Percentiles rank a stretch among this genome's conserved stretches.
phyloP scores from a whole-genome alignment of 2,113 vertebrate genomes.

The Myrmophylax atrothorax region DNA sequence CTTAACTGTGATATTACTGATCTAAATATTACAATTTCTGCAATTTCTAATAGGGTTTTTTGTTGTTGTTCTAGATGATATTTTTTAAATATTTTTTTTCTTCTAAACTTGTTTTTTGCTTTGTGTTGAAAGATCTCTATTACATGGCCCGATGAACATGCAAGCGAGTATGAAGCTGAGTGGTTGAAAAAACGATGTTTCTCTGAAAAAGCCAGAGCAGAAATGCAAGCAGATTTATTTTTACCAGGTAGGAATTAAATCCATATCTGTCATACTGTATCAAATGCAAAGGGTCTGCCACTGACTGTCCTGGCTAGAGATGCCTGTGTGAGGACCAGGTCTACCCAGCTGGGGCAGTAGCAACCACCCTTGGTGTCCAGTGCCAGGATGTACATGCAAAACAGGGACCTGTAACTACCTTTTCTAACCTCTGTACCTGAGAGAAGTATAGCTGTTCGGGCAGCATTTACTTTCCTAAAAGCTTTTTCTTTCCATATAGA shows the following conservation, averaged over 20 bases:
- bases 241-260: conserved; percentile 80
- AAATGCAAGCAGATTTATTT: conserved; percentile 83
- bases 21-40: not conserved
- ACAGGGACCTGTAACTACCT: fast-evolving
- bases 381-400: not conserved
- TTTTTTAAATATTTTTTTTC: not conserved
- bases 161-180: conserved; percentile 86
- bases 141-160: conserved; percentile 88
- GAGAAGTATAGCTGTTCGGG: not conserved
- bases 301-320: not conserved
- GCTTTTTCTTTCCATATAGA: not conserved
- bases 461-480: not conserved
- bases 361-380: not conserved
- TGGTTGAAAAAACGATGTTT: conserved; percentile 94
- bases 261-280: not conserved
- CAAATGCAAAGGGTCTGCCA: not conserved
- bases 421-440: not conserved
- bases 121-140: conserved; percentile 80
- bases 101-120: not conserved
- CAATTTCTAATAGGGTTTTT: not conserved
- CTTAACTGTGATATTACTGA: not conserved
- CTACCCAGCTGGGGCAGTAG: not conserved
- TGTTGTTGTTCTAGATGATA: not conserved
- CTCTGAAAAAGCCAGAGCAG: conserved; percentile 83
- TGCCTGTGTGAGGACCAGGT: not conserved